A percentile compares a stretch with the other conserved stretches of the same genome.
Conservation (phyloP, 2,888 invertebrate genomes). For the Flexamia atlantica region DNA sequence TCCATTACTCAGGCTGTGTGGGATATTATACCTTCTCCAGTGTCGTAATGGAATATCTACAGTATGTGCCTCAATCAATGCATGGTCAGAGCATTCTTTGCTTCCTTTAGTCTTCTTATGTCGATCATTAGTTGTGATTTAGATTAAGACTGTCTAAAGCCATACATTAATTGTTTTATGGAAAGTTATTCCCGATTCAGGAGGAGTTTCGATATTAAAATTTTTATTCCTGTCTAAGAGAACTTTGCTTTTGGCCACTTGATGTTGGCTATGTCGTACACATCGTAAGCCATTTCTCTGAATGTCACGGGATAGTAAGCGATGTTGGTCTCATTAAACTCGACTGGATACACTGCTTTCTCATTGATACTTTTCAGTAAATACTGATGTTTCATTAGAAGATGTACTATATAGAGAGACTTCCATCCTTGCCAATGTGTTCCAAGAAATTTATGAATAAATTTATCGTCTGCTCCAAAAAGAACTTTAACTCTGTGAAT, state of each 20-base stretch:
- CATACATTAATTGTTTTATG: no score
- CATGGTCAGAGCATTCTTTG: no score
- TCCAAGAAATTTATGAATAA: conserved; percentile 27
- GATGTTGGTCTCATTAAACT: conserved; percentile 62
- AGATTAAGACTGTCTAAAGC: no score
- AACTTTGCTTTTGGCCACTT: background rate
- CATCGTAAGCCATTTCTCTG: conserved; percentile 64
- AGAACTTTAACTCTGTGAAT: conserved; percentile 72
- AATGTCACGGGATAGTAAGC: conserved; percentile 58
- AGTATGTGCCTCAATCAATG: no score
- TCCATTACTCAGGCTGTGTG: no score
- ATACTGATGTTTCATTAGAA: background rate
- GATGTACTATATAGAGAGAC: conserved; percentile 18
- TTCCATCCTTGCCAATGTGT: conserved; percentile 59
- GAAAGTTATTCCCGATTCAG: no score
- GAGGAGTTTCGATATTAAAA: no score
- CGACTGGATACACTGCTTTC: conserved; percentile 63
- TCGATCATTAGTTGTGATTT: no score
- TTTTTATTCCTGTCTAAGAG: no score
- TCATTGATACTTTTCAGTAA: background rate
- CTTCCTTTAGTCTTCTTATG: no score
- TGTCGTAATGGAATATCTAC: no score
- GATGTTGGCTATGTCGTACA: conserved; percentile 11
- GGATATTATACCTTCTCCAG: no score
- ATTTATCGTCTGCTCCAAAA: conserved; percentile 73